Percentiles rank a stretch among this genome's conserved stretches.
These are phyloP conservation scores for Castor canadensis DNA, from an alignment of 2,113 vertebrate species.

Conservation along the genomic window DNA sequence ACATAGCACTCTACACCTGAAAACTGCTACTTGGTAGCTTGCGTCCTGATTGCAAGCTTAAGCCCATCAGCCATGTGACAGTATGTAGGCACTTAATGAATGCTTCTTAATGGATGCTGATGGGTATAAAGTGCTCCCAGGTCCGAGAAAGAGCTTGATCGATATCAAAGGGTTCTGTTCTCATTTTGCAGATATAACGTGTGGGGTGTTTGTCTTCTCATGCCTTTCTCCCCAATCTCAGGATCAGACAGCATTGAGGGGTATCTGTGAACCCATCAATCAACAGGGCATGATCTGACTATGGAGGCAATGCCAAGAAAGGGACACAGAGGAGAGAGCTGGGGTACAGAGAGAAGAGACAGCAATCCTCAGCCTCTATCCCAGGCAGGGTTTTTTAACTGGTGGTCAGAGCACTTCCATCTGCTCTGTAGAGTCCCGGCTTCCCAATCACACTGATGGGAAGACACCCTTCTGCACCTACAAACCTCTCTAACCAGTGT, in stretches of 20 bases:
- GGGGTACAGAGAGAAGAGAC: not conserved
- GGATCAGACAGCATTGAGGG: too few species aligned
- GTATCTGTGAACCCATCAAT: too few species aligned
- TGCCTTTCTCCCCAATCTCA: not conserved
- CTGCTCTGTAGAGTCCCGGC: too few species aligned
- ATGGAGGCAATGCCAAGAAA: not conserved
- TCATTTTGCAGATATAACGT: rapidly evolving
- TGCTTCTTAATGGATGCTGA: not conserved
- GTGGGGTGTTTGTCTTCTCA: not conserved
- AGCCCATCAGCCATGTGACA: not conserved
- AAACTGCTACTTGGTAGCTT: not conserved
- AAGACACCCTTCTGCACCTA: not conserved
- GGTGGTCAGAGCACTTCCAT: not conserved
- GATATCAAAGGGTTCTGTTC: not conserved
- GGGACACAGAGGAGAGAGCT: not conserved
- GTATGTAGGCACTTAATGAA: not conserved
- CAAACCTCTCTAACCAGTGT: not conserved
- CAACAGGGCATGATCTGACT: not conserved
- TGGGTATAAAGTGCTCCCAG: not conserved
- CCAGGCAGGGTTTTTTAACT: not conserved
- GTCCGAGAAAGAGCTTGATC: not conserved
- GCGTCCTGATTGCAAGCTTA: not conserved
- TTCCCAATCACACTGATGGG: too few species aligned
- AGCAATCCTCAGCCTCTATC: not conserved
- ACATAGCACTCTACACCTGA: not conserved